Conservation (phyloP, 2,797 vertebrate genomes). For the Spinus pinus region DNA sequence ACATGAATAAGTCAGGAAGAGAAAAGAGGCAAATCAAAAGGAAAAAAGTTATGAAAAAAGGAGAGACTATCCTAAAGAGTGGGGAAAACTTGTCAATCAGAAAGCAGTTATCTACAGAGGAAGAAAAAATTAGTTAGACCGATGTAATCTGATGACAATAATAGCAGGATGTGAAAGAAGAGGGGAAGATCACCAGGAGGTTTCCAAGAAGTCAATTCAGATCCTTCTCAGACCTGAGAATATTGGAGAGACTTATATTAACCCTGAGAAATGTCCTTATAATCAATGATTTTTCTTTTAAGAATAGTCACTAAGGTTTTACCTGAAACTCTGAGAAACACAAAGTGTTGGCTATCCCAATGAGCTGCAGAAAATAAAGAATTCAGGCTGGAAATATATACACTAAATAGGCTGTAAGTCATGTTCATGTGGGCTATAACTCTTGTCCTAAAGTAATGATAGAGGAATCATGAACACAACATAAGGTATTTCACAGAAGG, state of each 20-base stretch:
- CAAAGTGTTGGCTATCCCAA: accelerated
- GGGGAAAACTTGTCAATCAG: not conserved
- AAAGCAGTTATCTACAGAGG: not conserved
- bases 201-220: not conserved
- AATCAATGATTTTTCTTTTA: not conserved
- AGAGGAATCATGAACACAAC: not conserved
- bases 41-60: not conserved
- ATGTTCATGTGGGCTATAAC: not conserved
- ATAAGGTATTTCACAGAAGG: not conserved
- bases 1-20: not conserved
- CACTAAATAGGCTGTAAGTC: not conserved
- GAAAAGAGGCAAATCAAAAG: not conserved
- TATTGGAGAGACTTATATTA: not conserved
- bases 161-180: not conserved
- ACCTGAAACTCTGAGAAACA: not conserved
- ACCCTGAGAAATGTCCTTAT: not conserved
- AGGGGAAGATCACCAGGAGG: not conserved
- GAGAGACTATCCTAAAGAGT: not conserved
- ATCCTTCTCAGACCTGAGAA: not conserved
- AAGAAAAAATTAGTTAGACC: not conserved
- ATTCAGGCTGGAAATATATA: not conserved
- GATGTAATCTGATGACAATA: not conserved
- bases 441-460: not conserved
- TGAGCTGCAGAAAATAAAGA: not conserved
- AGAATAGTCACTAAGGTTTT: not conserved